These are phyloP conservation scores for Nemoura dubitans DNA, from an alignment of 2,888 invertebrate species.

Conservation along the genomic window DNA sequence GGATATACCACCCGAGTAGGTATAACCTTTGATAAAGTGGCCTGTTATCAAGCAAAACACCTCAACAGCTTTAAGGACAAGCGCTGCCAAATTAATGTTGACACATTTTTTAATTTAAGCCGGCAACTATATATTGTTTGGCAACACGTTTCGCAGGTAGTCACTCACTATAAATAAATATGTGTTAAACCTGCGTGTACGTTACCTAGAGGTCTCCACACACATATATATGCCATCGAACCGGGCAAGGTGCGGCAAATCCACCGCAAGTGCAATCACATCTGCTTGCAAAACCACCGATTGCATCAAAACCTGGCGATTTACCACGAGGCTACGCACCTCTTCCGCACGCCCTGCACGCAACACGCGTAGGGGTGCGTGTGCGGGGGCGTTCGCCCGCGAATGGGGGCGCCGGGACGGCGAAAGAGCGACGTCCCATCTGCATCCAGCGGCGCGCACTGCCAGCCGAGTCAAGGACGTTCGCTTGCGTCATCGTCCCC, in stretches of 20 bases:
- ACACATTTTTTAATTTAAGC: not conserved
- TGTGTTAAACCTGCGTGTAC: constrained; percentile 4
- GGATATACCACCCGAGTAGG: not conserved
- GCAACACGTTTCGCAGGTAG: not conserved
- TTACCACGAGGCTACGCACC: not conserved
- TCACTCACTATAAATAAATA: not conserved
- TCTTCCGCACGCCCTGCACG: not conserved
- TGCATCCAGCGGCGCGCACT: not conserved
- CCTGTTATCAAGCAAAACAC: not conserved
- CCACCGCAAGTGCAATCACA: not conserved
- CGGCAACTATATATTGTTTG: not conserved
- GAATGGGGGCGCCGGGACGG: not conserved
- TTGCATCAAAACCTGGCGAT: not conserved
- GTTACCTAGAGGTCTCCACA: not conserved
- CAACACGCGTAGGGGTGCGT: not conserved
- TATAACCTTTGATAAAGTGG: constrained; percentile 17
- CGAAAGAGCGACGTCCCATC: not conserved
- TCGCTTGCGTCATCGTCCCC: constrained; percentile 15
- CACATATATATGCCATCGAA: not conserved
- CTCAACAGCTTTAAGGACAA: constrained; percentile 19
- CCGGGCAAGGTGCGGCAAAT: not conserved
- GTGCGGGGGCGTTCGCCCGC: not conserved
- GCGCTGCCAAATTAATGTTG: constrained; percentile 2
- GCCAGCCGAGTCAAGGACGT: constrained; percentile 27
- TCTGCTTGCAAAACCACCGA: not conserved